A percentile compares a stretch with the other conserved stretches of the same genome.
Evolutionary conservation across 2,113 vertebrate genomes (phyloP).

Genomic region (Notothenia coriiceps): DNA sequence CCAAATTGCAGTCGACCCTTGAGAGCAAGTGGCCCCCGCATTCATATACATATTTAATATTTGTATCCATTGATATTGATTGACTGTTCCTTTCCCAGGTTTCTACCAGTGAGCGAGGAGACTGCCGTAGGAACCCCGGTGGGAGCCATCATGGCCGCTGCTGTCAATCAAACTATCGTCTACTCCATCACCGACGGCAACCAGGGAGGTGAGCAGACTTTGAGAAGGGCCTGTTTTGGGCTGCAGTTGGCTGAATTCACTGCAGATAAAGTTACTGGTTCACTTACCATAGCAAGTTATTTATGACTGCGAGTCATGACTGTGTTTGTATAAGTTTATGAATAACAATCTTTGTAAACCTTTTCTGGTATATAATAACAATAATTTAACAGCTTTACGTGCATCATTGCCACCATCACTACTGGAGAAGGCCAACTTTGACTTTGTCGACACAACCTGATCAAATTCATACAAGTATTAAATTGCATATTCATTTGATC

Average conservation of each 20-base stretch:
- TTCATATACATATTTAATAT: slow-evolving; percentile 54
- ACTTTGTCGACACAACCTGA: no score
- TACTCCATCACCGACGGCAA: slow-evolving; percentile 95
- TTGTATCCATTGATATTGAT: slow-evolving; percentile 52
- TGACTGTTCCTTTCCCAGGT: slow-evolving; percentile 83
- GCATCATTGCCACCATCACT: neutral
- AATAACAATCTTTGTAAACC: no score
- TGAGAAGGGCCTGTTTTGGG: neutral
- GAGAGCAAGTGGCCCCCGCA: slow-evolving; percentile 29
- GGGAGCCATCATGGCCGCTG: slow-evolving; percentile 89
- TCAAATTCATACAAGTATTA: neutral
- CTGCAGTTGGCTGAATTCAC: neutral
- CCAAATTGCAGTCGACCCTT: slow-evolving; percentile 35
- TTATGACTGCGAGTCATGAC: no score
- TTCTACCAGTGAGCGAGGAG: slow-evolving; percentile 91
- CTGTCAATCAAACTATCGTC: slow-evolving; percentile 95
- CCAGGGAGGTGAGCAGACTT: slow-evolving; percentile 86
- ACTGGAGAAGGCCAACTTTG: no score
- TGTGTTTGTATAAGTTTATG: neutral
- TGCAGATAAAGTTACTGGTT: slow-evolving; percentile 2
- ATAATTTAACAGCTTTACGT: neutral
- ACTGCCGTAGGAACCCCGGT: slow-evolving; percentile 87
- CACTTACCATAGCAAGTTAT: neutral
- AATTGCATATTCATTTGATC: neutral
- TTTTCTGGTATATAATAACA: neutral